Percentiles rank a stretch among this genome's conserved stretches.
phyloP scores from a whole-genome alignment of 2,888 invertebrate species.

The Noctua comes region DNA sequence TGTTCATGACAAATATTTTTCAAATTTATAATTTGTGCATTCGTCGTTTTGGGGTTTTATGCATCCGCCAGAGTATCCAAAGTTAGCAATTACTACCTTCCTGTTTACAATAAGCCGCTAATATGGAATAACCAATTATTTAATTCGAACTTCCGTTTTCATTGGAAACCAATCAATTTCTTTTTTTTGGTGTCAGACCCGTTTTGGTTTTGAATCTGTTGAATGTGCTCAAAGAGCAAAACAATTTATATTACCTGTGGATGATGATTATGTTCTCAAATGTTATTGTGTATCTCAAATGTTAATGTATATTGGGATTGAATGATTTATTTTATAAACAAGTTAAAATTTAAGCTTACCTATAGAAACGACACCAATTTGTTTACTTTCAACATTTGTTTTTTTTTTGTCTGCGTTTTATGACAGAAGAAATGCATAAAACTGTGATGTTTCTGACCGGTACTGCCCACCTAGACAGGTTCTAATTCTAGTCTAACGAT shows the following conservation, averaged over 20 bases:
- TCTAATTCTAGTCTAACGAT: neutral
- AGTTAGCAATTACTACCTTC: neutral
- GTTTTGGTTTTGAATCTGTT: neutral
- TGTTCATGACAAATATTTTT: neutral
- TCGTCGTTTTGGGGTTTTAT: neutral
- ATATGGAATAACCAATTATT: too few species aligned
- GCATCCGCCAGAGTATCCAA: neutral
- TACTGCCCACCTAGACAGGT: neutral
- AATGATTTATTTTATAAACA: neutral
- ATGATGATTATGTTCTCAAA: neutral
- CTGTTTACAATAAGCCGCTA: too few species aligned
- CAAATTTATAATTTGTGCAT: neutral
- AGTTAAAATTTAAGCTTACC: too few species aligned
- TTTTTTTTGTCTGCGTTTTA: too few species aligned
- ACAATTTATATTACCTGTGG: neutral
- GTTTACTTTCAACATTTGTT: neutral
- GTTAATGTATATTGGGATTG: neutral
- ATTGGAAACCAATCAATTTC: neutral
- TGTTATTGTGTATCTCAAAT: too few species aligned
- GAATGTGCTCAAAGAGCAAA: neutral
- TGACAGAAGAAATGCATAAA: neutral
- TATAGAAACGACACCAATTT: neutral
- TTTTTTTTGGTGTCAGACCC: neutral
- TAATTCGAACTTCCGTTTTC: neutral
- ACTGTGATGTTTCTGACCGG: neutral